Evolutionary conservation across 2,888 invertebrate species (phyloP).

Genomic region (Punctoribates punctum): DNA sequence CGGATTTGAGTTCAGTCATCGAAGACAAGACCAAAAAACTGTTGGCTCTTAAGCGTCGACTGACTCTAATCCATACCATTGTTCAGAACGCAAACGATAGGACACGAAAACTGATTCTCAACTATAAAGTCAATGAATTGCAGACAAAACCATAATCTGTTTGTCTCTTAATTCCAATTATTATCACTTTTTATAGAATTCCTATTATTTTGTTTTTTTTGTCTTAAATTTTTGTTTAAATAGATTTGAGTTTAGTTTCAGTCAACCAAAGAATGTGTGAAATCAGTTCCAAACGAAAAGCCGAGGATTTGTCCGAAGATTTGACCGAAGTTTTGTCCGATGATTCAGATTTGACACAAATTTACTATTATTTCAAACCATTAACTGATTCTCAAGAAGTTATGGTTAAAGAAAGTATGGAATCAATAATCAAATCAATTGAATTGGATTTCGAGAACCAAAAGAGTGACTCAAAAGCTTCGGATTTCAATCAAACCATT

Average conservation of each 20-base stretch:
- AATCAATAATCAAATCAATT: neutral
- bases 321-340: too few species aligned
- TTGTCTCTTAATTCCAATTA: neutral
- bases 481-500: neutral
- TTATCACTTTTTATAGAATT: too few species aligned
- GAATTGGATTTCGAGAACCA: neutral
- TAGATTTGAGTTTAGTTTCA: too few species aligned
- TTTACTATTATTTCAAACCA: too few species aligned
- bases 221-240: too few species aligned
- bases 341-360: too few species aligned
- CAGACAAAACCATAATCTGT: neutral
- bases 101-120: slow-evolving; percentile 8
- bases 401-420: neutral
- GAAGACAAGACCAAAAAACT: slow-evolving; percentile 41
- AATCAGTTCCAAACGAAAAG: too few species aligned
- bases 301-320: too few species aligned
- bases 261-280: too few species aligned
- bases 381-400: too few species aligned
- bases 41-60: slow-evolving; percentile 34
- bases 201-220: too few species aligned
- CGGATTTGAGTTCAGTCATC: slow-evolving; percentile 29
- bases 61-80: slow-evolving; percentile 42
- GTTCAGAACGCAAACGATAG: slow-evolving; percentile 41
- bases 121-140: slow-evolving; percentile 6
- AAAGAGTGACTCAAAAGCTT: too few species aligned